These are phyloP conservation scores for Branchellion lobata DNA, from an alignment of 2,888 invertebrate species.

Conservation along the genomic window DNA sequence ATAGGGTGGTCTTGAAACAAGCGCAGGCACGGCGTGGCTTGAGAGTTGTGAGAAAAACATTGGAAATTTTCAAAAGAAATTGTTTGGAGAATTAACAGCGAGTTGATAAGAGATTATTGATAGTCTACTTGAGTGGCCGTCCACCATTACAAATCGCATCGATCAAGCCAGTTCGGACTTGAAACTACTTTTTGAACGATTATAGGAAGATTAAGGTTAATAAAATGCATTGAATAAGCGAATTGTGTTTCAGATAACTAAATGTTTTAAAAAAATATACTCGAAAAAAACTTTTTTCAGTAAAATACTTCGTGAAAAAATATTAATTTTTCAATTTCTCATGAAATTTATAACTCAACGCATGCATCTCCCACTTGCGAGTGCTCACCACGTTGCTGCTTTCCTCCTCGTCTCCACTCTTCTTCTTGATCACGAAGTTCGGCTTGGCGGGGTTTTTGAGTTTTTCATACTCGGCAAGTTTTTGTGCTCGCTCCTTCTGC, in stretches of 20 bases:
- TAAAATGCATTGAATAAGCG: too few species aligned
- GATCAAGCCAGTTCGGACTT: not conserved
- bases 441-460: constrained; percentile 50
- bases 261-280: too few species aligned
- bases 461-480: constrained; percentile 65
- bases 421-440: constrained; percentile 52
- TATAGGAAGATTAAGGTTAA: too few species aligned
- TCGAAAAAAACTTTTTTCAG: not conserved
- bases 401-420: constrained; percentile 32
- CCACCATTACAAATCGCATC: not conserved
- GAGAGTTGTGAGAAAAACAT: not conserved
- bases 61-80: not conserved
- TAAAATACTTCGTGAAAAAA: too few species aligned
- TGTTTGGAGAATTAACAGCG: not conserved
- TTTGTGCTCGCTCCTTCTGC: constrained; percentile 74
- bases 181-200: too few species aligned
- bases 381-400: too few species aligned
- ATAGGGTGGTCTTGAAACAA: too few species aligned
- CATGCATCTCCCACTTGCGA: too few species aligned
- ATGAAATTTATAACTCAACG: too few species aligned
- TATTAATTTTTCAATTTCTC: too few species aligned
- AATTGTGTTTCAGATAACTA: too few species aligned
- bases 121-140: not conserved
- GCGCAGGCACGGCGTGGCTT: too few species aligned
- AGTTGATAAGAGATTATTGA: not conserved